Evolutionary conservation across 1,140 invertebrate genomes (phyloP).

Genomic region (Leguminivora glycinivorella): DNA sequence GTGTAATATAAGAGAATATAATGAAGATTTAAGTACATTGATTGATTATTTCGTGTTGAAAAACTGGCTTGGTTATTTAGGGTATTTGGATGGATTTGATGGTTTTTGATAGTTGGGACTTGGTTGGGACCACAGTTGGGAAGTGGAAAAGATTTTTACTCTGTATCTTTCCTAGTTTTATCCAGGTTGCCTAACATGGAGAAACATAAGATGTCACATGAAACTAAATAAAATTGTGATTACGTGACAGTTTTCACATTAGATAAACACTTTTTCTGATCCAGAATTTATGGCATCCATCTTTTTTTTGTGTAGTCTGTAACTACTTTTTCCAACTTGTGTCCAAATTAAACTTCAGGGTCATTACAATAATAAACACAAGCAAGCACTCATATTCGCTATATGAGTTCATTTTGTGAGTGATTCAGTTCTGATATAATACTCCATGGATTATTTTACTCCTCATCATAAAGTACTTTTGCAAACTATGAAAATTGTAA

Average conservation of each 20-base stretch:
- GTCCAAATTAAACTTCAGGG: no score
- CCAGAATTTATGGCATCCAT: not conserved
- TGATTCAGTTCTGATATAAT: no score
- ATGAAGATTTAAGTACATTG: not conserved
- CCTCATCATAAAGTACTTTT: no score
- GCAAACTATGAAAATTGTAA: no score
- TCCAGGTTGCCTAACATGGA: not conserved
- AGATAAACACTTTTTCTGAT: not conserved
- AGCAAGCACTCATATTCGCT: no score
- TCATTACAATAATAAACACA: no score
- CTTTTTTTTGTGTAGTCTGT: no score
- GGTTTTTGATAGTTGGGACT: not conserved
- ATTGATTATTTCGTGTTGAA: not conserved
- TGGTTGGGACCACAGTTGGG: not conserved
- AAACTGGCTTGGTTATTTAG: slow-evolving; percentile 10
- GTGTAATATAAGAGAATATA: not conserved
- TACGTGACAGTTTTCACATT: not conserved
- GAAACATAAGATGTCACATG: not conserved
- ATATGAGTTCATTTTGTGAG: no score
- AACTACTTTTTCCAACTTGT: no score
- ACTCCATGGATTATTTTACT: no score
- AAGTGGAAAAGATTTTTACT: not conserved
- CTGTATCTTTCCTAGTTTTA: not conserved
- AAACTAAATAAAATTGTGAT: not conserved
- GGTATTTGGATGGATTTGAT: slow-evolving; percentile 7